Percentiles rank a stretch among this genome's conserved stretches.
Conservation (phyloP, 2,888 invertebrate species). For the Macrosoma leucophasiata region DNA sequence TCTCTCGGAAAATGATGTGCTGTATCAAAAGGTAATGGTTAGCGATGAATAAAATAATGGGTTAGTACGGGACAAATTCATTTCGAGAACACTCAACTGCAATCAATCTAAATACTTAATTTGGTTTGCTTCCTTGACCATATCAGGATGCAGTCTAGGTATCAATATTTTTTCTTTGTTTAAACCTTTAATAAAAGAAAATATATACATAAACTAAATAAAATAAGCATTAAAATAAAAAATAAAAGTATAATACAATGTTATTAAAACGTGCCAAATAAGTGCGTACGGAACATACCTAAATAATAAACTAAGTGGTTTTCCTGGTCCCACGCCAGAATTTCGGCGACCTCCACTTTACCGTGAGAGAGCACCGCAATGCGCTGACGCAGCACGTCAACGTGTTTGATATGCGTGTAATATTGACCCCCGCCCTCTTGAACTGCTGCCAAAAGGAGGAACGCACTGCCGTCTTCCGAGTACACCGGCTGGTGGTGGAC, state of each 20-base stretch:
- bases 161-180: conserved; percentile 49
- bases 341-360: conserved; percentile 87
- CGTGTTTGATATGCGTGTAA: conserved; percentile 92
- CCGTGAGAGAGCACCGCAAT: conserved; percentile 91
- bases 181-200: conserved; percentile 59
- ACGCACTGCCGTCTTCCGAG: conserved; percentile 88
- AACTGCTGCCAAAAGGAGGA: conserved; percentile 86
- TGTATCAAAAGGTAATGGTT: too few relatives aligned
- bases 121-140: conserved; percentile 60
- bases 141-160: conserved; percentile 59
- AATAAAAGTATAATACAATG: too few relatives aligned
- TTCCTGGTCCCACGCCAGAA: conserved; percentile 89
- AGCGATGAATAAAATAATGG: conserved; percentile 17
- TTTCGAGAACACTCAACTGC: conserved; percentile 48
- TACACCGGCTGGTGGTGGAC: conserved; percentile 90
- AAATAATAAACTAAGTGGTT: conserved; percentile 87
- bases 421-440: conserved; percentile 90
- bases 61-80: conserved; percentile 28
- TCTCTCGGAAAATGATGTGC: conserved; percentile 13
- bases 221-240: conserved; percentile 2
- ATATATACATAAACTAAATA: conserved; percentile 18
- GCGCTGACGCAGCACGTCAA: conserved; percentile 86
- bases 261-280: background rate
- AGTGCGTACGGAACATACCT: conserved; percentile 57
- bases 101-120: conserved; percentile 67